These are phyloP conservation scores for Cyclargus thomasi DNA, from an alignment of 1,140 invertebrate genomes.

Conservation along the genomic window DNA sequence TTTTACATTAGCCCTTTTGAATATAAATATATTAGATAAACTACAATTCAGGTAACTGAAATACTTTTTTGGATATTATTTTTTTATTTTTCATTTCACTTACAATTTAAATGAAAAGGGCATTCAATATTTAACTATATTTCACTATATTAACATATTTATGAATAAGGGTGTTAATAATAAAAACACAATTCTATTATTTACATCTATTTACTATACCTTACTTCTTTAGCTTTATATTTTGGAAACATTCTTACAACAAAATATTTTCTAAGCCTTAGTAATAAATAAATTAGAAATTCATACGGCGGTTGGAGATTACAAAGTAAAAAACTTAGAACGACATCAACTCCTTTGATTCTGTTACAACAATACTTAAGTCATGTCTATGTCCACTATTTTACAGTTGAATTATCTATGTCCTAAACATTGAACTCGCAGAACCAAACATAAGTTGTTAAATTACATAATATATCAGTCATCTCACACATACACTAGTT, in stretches of 20 bases:
- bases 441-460: background rate
- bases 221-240: conserved; percentile 44
- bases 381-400: background rate
- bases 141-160: background rate
- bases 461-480: conserved; percentile 1
- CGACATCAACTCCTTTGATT: background rate
- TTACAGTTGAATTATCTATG: background rate
- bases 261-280: conserved; percentile 49
- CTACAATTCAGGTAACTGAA: background rate
- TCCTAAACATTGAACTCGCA: background rate
- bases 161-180: conserved; percentile 4
- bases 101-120: background rate
- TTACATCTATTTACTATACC: conserved; percentile 52
- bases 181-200: conserved; percentile 32
- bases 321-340: conserved; percentile 6
- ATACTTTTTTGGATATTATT: background rate
- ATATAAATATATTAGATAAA: too few species aligned
- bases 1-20: too few species aligned
- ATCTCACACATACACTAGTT: background rate
- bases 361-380: conserved; percentile 1
- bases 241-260: conserved; percentile 41
- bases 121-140: background rate
- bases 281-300: conserved; percentile 50
- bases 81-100: background rate
- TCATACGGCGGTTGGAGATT: conserved; percentile 18